Evolutionary conservation across 2,113 vertebrate species (phyloP).

Genomic region (Gobio gobio): DNA sequence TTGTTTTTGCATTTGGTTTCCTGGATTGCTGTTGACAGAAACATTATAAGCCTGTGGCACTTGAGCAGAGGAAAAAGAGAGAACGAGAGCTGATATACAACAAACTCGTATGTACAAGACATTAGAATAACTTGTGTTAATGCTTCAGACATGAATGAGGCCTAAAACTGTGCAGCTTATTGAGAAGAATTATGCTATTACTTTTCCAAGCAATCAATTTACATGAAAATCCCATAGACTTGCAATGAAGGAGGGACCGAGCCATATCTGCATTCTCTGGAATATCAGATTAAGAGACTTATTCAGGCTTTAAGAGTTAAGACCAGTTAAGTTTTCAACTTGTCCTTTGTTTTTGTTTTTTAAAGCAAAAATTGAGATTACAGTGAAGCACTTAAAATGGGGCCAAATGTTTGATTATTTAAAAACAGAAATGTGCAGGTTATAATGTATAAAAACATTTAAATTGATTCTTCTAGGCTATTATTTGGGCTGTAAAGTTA

Average conservation of each 20-base stretch:
- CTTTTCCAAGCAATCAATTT: neutral
- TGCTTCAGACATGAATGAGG: neutral
- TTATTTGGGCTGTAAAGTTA: neutral
- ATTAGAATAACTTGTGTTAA: neutral
- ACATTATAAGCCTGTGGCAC: slow-evolving; percentile 55
- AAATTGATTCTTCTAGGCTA: neutral
- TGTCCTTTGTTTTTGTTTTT: too few species aligned
- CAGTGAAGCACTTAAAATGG: neutral
- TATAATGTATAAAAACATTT: neutral
- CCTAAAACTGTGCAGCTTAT: neutral
- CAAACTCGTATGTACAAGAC: neutral
- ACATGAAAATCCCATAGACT: neutral
- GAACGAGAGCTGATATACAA: neutral
- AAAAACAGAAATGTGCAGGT: neutral
- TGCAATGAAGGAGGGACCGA: neutral
- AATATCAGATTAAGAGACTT: neutral
- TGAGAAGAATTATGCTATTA: neutral
- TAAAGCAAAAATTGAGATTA: neutral
- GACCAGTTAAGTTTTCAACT: neutral
- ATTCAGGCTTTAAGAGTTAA: neutral
- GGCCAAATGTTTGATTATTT: neutral
- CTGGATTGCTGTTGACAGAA: slow-evolving; percentile 61
- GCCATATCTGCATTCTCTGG: neutral
- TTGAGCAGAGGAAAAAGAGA: slow-evolving; percentile 24
- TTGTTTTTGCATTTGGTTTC: slow-evolving; percentile 58